A percentile compares a stretch with the other conserved stretches of the same genome.
These are phyloP conservation scores for Telenomus remus DNA, from an alignment of 1,140 invertebrate genomes.

Conservation along the genomic window DNA sequence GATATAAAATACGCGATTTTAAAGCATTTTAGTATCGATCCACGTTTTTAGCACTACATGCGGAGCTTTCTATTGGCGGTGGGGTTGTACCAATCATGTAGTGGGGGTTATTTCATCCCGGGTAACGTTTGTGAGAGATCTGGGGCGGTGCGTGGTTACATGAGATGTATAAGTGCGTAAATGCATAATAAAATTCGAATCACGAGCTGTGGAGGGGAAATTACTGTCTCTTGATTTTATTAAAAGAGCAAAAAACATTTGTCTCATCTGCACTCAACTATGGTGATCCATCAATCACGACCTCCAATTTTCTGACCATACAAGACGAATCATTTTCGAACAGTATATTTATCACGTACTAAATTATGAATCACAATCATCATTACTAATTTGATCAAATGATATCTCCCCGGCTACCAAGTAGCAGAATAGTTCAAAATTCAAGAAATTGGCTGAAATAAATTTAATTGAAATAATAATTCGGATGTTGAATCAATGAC, in stretches of 20 bases:
- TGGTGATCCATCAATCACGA: conserved; percentile 30
- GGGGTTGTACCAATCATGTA: conserved; percentile 68
- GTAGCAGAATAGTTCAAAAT: too few species aligned
- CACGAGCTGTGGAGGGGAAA: conserved; percentile 45
- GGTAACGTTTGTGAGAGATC: conserved; percentile 56
- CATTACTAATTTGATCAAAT: too few species aligned
- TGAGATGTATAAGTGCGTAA: conserved; percentile 74
- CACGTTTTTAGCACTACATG: conserved; percentile 74
- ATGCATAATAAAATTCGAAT: conserved; percentile 75
- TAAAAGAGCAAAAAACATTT: conserved; percentile 69
- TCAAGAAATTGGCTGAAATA: too few species aligned
- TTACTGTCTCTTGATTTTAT: conserved; percentile 65
- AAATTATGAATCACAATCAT: too few species aligned
- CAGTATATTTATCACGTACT: too few species aligned
- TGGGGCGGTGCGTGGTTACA: conserved; percentile 68
- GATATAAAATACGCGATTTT: conserved; percentile 76
- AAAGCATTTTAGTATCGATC: conserved; percentile 77
- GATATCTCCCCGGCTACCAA: too few species aligned
- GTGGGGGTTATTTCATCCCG: conserved; percentile 68
- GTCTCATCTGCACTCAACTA: conserved; percentile 47
- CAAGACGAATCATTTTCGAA: not conserved
- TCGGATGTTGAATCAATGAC: conserved; percentile 5
- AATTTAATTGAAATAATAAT: too few species aligned
- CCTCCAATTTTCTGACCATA: conserved; percentile 25
- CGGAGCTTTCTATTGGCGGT: conserved; percentile 68